A percentile compares a stretch with the other conserved stretches of the same genome.
These are phyloP conservation scores for Theristicus caerulescens DNA, from an alignment of 2,113 vertebrate species.

Conservation along the genomic window DNA sequence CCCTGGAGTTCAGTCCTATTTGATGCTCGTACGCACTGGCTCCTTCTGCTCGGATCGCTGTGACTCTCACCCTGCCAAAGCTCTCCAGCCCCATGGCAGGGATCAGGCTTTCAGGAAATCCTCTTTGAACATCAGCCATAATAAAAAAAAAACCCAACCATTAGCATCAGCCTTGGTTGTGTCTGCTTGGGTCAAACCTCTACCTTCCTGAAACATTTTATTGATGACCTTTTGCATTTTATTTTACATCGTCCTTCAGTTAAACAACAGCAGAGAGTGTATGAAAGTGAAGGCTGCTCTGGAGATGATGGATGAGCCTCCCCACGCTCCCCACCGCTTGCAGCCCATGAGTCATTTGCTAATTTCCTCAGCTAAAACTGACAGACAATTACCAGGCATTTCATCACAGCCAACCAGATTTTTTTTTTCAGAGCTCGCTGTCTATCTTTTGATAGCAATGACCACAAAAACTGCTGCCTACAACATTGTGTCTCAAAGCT, in stretches of 20 bases:
- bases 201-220: background rate
- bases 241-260: background rate
- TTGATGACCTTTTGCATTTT: constrained; percentile 11
- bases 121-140: background rate
- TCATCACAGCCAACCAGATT: background rate
- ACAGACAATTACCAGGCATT: constrained; percentile 14
- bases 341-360: background rate
- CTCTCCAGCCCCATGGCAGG: background rate
- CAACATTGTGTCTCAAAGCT: background rate
- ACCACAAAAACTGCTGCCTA: background rate
- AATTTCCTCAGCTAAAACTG: constrained; percentile 41
- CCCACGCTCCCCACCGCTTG: background rate
- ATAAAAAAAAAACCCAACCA: background rate
- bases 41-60: background rate
- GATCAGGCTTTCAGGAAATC: background rate
- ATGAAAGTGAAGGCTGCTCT: background rate
- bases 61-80: background rate
- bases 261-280: background rate
- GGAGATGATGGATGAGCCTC: constrained; percentile 29
- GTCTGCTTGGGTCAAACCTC: background rate
- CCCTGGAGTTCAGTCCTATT: background rate
- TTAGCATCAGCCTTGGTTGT: background rate
- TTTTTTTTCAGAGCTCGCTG: background rate
- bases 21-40: background rate
- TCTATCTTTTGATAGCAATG: background rate